Evolutionary conservation across 2,888 invertebrate species (phyloP).

Genomic region (Gordius sp.): DNA sequence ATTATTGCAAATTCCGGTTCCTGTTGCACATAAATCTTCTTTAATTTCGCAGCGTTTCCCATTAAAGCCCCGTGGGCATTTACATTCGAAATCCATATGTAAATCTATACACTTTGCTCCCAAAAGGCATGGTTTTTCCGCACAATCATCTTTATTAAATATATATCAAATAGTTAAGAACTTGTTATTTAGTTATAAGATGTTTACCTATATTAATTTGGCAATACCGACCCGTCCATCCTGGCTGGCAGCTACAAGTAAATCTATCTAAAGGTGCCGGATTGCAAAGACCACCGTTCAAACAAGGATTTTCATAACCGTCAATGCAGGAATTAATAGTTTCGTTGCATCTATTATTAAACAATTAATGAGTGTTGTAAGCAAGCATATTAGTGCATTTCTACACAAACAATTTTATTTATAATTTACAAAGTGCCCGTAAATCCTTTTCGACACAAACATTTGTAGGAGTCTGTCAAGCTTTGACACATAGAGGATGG

Average conservation of each 20-base stretch:
- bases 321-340: conserved; percentile 33
- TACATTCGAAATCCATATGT: conserved; percentile 68
- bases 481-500: conserved; percentile 93
- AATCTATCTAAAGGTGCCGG: conserved; percentile 41
- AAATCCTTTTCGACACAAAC: conserved; percentile 72
- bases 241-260: conserved; percentile 69
- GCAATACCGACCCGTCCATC: conserved; percentile 88
- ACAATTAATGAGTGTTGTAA: too few relatives aligned
- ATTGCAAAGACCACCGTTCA: conserved; percentile 60
- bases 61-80: conserved; percentile 71
- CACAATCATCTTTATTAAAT: conserved; percentile 48
- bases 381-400: too few relatives aligned
- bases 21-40: conserved; percentile 60
- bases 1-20: conserved; percentile 40
- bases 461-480: conserved; percentile 69
- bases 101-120: conserved; percentile 74
- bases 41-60: conserved; percentile 86
- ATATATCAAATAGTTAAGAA: too few relatives aligned
- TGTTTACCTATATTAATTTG: conserved; percentile 33
- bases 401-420: background rate
- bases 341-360: conserved; percentile 23
- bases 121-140: conserved; percentile 62
- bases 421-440: conserved; percentile 43
- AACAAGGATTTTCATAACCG: conserved; percentile 41
- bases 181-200: background rate